Evolutionary conservation across 2,888 invertebrate genomes (phyloP).

Genomic region (Urechis unicinctus): DNA sequence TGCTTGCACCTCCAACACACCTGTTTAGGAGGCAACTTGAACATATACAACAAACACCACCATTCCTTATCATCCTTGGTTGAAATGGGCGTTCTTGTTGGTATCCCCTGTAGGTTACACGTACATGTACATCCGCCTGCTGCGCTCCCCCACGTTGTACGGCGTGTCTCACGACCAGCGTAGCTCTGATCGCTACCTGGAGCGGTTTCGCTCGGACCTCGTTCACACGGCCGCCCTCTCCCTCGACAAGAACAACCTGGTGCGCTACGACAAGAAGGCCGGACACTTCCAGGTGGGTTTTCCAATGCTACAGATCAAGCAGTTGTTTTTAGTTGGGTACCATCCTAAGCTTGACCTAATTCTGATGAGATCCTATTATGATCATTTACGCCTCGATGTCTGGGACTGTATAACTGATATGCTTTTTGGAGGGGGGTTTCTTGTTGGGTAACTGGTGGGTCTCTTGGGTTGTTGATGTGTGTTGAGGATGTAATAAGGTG

Average conservation of each 20-base stretch:
- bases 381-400: too few species aligned
- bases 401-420: too few species aligned
- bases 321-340: not conserved
- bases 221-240: conserved; percentile 84
- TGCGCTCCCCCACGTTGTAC: conserved; percentile 81
- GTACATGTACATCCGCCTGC: conserved; percentile 92
- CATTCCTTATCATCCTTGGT: not conserved
- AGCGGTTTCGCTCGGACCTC: conserved; percentile 86
- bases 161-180: conserved; percentile 63
- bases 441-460: too few species aligned
- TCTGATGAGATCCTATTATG: not conserved
- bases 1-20: too few species aligned
- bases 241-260: conserved; percentile 86
- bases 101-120: conserved; percentile 67
- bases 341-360: not conserved
- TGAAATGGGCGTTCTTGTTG: too few species aligned
- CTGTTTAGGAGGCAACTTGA: not conserved
- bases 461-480: too few species aligned
- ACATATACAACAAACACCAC: not conserved
- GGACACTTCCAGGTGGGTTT: conserved; percentile 66
- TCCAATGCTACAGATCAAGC: conserved; percentile 6
- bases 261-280: conserved; percentile 86
- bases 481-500: too few species aligned
- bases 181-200: conserved; percentile 77
- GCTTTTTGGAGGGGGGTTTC: too few species aligned